Evolutionary conservation across 2,797 vertebrate genomes (phyloP).

Genomic region (Propithecus perrieri): DNA sequence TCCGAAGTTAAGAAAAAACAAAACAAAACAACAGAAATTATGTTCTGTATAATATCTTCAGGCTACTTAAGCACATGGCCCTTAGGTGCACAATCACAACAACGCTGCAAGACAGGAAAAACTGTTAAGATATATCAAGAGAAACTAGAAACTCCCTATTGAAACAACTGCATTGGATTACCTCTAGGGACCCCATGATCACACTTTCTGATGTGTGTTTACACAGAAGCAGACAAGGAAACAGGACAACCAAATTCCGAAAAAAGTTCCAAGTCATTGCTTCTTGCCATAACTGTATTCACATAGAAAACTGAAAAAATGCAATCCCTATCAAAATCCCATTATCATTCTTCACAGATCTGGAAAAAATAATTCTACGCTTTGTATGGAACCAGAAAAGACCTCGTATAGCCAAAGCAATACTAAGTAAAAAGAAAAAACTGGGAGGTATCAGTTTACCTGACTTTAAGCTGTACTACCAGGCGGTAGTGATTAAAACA

Average conservation of each 20-base stretch:
- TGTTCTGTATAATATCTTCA: background rate
- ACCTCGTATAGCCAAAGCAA: too few species aligned
- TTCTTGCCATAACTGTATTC: background rate
- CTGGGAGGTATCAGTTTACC: too few species aligned
- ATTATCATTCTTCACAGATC: too few species aligned
- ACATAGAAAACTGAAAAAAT: too few species aligned
- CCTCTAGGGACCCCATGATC: background rate
- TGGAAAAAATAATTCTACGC: too few species aligned
- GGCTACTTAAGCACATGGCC: background rate
- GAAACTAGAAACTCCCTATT: background rate
- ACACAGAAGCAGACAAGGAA: background rate
- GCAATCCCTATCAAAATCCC: too few species aligned
- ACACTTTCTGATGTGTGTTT: background rate
- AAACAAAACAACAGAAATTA: background rate
- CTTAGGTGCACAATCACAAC: background rate
- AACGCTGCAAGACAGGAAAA: background rate
- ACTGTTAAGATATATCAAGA: background rate
- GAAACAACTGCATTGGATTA: background rate
- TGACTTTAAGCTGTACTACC: too few species aligned
- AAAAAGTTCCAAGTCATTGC: background rate
- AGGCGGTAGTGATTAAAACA: too few species aligned
- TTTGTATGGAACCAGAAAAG: too few species aligned
- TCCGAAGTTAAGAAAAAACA: background rate
- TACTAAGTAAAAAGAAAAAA: too few species aligned
- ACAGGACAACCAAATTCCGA: slow-evolving; percentile 5